A percentile compares a stretch with the other conserved stretches of the same genome.
phyloP scores from a whole-genome alignment of 53 echinoderm and acorn worm species.

The Stichopus horrens region DNA sequence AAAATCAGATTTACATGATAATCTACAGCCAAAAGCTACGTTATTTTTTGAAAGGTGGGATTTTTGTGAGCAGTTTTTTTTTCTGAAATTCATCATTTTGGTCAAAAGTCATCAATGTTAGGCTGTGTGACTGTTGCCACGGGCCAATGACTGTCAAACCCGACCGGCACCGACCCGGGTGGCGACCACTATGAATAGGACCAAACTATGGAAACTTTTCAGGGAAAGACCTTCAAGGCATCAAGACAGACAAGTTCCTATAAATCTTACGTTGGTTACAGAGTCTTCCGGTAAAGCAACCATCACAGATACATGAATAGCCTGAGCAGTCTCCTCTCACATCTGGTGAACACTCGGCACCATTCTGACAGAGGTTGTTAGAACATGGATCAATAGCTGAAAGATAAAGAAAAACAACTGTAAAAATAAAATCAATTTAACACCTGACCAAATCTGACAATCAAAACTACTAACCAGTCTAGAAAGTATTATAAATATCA shows the following conservation, averaged over 20 bases:
- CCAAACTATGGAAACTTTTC: background rate
- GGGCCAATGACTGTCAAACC: too few species aligned
- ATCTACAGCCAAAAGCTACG: too few species aligned
- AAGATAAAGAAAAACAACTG: background rate
- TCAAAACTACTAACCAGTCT: background rate
- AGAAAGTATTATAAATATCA: too few species aligned
- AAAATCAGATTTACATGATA: too few species aligned
- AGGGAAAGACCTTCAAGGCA: background rate
- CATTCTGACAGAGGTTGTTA: constrained; percentile 58
- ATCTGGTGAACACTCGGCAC: constrained; percentile 53
- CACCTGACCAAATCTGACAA: background rate
- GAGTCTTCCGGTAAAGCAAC: constrained; percentile 63
- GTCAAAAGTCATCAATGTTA: too few species aligned
- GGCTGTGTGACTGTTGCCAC: too few species aligned
- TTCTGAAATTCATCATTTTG: too few species aligned
- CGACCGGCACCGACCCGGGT: too few species aligned
- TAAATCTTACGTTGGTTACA: constrained; percentile 58
- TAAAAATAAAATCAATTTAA: background rate
- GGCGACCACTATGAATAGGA: too few species aligned
- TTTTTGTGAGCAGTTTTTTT: too few species aligned
- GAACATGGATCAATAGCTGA: constrained; percentile 56
- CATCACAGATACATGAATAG: constrained; percentile 53
- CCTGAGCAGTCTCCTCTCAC: constrained; percentile 53
- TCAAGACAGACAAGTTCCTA: background rate
- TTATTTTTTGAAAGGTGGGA: too few species aligned